These are phyloP conservation scores for Sparus aurata DNA, from an alignment of 2,797 vertebrate species.

Conservation along the genomic window DNA sequence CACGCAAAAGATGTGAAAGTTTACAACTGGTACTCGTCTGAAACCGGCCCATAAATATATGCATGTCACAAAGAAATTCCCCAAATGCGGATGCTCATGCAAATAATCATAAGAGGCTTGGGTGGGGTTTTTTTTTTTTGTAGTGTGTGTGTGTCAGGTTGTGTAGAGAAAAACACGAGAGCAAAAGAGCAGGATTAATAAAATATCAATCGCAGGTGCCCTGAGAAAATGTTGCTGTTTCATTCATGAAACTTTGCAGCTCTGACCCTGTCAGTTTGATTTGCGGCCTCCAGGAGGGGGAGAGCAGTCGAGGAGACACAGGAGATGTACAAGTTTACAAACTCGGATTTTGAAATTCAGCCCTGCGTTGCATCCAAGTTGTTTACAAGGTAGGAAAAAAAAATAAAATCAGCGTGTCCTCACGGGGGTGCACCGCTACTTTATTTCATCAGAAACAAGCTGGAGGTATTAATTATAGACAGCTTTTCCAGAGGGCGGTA, in stretches of 20 bases:
- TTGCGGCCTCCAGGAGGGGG: slow-evolving; percentile 42
- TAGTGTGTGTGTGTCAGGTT: slow-evolving; percentile 9
- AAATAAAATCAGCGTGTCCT: slow-evolving; percentile 3
- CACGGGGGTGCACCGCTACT: slow-evolving; percentile 2
- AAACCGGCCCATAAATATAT: slow-evolving; percentile 53
- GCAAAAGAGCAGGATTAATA: slow-evolving; percentile 60
- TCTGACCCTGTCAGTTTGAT: slow-evolving; percentile 59
- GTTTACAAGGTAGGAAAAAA: slow-evolving; percentile 41
- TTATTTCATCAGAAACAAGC: slow-evolving; percentile 14
- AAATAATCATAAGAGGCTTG: slow-evolving; percentile 29
- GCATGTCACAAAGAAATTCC: slow-evolving; percentile 46
- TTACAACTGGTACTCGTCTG: slow-evolving; percentile 30
- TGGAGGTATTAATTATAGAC: slow-evolving; percentile 53
- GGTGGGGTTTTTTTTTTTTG: neutral
- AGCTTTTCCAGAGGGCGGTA: slow-evolving; percentile 10
- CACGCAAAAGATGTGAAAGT: slow-evolving; percentile 47
- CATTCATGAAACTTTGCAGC: slow-evolving; percentile 46
- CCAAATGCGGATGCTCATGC: slow-evolving; percentile 39
- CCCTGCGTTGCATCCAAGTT: slow-evolving; percentile 32
- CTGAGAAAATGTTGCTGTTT: slow-evolving; percentile 51
- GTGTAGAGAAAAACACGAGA: slow-evolving; percentile 13
- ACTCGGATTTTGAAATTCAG: slow-evolving; percentile 54
- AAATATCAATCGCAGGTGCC: slow-evolving; percentile 59
- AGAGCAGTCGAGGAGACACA: slow-evolving; percentile 15
- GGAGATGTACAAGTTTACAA: slow-evolving; percentile 49